A percentile compares a stretch with the other conserved stretches of the same genome.
phyloP scores from a whole-genome alignment of 2,888 invertebrate species.

The Lepidonotus clava region DNA sequence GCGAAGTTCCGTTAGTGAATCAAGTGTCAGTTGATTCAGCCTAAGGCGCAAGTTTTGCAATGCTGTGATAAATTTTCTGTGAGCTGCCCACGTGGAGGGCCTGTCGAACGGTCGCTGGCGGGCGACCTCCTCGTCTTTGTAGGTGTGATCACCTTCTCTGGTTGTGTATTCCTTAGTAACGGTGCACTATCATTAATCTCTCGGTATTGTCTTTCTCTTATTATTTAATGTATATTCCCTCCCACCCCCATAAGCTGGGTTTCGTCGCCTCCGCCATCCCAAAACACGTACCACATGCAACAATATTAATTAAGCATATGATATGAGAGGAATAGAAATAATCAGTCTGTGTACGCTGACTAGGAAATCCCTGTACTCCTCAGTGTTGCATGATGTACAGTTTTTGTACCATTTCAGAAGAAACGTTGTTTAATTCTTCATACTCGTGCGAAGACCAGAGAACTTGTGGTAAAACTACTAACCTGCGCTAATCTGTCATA shows the following conservation, averaged over 20 bases:
- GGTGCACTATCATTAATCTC: no score
- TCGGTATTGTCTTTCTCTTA: neutral
- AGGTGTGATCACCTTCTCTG: neutral
- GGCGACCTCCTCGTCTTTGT: neutral
- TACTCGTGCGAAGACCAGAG: neutral
- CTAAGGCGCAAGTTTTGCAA: neutral
- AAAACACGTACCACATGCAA: no score
- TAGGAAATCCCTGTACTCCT: neutral
- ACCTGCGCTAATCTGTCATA: neutral
- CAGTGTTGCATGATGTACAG: neutral
- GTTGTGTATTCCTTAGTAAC: neutral
- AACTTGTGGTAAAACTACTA: neutral
- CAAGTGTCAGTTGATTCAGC: no score
- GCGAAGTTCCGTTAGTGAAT: no score
- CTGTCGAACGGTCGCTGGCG: neutral
- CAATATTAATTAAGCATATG: no score
- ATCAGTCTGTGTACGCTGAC: neutral
- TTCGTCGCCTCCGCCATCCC: no score
- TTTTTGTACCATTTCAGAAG: neutral
- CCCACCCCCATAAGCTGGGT: no score
- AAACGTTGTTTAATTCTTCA: neutral
- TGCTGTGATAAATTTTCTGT: constrained; percentile 18
- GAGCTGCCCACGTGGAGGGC: neutral
- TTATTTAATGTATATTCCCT: neutral
- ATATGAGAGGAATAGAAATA: neutral